phyloP scores from a whole-genome alignment of 2,888 invertebrate genomes.

The Agrypnus murinus region DNA sequence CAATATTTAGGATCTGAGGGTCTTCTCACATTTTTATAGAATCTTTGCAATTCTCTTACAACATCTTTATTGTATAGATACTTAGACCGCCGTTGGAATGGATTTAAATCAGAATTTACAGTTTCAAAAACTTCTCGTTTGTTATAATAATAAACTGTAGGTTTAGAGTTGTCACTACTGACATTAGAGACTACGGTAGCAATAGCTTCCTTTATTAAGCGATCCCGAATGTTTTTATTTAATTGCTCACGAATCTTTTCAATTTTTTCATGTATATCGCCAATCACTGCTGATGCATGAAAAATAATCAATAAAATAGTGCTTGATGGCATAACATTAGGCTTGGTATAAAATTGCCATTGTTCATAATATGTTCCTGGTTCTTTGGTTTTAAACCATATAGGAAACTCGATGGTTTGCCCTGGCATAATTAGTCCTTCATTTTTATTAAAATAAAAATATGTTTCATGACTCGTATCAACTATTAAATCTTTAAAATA shows the following conservation, averaged over 20 bases:
- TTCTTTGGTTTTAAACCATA: conserved; percentile 72
- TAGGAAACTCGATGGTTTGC: conserved; percentile 69
- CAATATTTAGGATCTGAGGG: conserved; percentile 40
- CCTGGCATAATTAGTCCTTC: conserved; percentile 74
- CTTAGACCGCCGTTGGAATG: conserved; percentile 42
- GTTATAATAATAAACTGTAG: conserved; percentile 43
- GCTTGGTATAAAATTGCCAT: conserved; percentile 73
- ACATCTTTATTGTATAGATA: conserved; percentile 54
- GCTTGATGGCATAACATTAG: conserved; percentile 67
- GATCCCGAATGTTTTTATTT: conserved; percentile 49
- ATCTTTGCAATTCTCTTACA: conserved; percentile 53
- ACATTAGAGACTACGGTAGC: conserved; percentile 32
- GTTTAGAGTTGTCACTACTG: conserved; percentile 27
- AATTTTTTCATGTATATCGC: conserved; percentile 61
- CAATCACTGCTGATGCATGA: conserved; percentile 68
- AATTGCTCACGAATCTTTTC: conserved; percentile 58
- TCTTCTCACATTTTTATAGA: conserved; percentile 52
- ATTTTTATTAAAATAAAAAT: conserved; percentile 76
- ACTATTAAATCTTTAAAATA: conserved; percentile 65
- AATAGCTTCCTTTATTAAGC: conserved; percentile 51
- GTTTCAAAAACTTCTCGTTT: conserved; percentile 57
- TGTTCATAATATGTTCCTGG: conserved; percentile 70
- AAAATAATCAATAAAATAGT: conserved; percentile 68
- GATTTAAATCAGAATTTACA: conserved; percentile 50
- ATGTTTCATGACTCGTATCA: conserved; percentile 57